Evolutionary conservation across 2,797 vertebrate species (phyloP).

Genomic region (Scleropages formosus): DNA sequence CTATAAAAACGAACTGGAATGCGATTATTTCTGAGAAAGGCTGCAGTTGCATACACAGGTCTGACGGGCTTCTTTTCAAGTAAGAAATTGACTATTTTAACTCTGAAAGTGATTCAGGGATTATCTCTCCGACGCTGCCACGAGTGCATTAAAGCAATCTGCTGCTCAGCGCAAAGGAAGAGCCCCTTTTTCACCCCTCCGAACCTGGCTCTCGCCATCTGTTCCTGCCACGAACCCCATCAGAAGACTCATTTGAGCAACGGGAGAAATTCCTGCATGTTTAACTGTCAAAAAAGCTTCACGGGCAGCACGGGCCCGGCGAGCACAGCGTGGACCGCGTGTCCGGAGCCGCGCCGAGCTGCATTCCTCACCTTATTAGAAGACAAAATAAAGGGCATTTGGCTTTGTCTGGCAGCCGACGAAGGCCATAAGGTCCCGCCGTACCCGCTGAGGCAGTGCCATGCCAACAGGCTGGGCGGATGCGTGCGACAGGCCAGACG

Average conservation of each 20-base stretch:
- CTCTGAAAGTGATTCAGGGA: conserved; percentile 40
- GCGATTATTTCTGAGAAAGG: background rate
- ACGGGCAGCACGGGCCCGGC: background rate
- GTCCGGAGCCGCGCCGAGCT: background rate
- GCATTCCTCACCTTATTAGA: background rate
- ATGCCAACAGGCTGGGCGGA: too few relatives aligned
- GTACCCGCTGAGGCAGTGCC: background rate
- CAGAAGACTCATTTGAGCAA: conserved; percentile 39
- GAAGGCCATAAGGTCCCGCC: background rate
- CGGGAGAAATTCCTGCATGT: conserved; percentile 35
- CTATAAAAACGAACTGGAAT: conserved; percentile 2
- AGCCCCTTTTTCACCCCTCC: conserved; percentile 30
- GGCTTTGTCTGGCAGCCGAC: background rate
- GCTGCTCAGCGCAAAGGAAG: conserved; percentile 49
- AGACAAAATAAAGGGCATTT: background rate
- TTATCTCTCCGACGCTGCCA: conserved; percentile 38
- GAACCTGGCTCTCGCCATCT: conserved; percentile 53
- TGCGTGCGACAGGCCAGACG: background rate
- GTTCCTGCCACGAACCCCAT: conserved; percentile 45
- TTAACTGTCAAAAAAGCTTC: conserved; percentile 19
- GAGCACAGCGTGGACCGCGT: background rate
- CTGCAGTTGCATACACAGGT: background rate
- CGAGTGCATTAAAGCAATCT: conserved; percentile 55
- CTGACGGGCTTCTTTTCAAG: conserved; percentile 17
- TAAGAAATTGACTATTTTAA: conserved; percentile 18